These are phyloP conservation scores for Miichthys miiuy DNA, from an alignment of 2,797 vertebrate genomes.

Conservation along the genomic window DNA sequence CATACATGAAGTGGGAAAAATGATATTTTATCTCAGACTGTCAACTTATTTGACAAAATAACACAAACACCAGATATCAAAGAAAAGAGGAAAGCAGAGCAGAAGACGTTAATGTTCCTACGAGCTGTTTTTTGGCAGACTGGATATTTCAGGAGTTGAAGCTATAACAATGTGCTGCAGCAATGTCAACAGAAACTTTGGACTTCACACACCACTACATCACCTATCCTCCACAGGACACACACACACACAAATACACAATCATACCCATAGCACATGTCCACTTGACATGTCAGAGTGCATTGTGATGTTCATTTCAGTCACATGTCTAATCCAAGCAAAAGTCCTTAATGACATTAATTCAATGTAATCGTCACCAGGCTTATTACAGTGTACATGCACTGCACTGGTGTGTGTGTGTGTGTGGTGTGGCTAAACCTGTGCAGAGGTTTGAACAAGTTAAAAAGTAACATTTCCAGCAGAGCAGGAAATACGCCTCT, in stretches of 20 bases:
- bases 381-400: neutral
- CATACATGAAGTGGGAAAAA: no score
- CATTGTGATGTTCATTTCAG: neutral
- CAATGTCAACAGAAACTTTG: conserved; percentile 72
- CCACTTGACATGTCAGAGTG: conserved; percentile 1
- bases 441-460: neutral
- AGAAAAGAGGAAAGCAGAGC: neutral
- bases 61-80: neutral
- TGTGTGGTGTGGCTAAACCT: neutral
- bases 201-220: conserved; percentile 55
- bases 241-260: conserved; percentile 3
- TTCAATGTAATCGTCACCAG: neutral
- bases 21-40: neutral
- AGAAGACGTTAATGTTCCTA: neutral
- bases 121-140: neutral
- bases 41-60: neutral
- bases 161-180: conserved; percentile 23
- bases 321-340: neutral
- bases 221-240: conserved; percentile 16
- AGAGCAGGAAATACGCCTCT: neutral
- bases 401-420: neutral
- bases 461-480: conserved; percentile 19
- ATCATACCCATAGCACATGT: neutral
- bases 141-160: neutral
- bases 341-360: neutral